Evolutionary conservation across 2,888 invertebrate species (phyloP).

Genomic region (Caenorhabditis wallacei): DNA sequence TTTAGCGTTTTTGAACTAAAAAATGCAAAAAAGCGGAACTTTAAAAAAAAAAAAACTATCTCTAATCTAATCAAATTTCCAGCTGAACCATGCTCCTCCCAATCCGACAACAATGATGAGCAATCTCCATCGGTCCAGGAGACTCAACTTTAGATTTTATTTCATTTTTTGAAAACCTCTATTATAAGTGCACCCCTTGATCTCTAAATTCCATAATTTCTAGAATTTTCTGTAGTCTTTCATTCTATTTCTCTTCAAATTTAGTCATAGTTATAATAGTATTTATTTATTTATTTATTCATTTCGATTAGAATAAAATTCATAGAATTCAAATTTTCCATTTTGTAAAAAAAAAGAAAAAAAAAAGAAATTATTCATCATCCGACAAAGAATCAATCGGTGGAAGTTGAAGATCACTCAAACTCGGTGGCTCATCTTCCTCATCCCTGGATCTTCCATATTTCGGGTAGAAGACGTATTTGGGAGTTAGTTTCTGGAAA

Average conservation of each 20-base stretch:
- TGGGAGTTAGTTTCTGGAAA: slow-evolving; percentile 54
- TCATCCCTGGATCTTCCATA: slow-evolving; percentile 52
- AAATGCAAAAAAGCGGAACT: no score
- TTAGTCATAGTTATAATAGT: no score
- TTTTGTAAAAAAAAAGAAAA: neutral
- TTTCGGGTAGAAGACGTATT: slow-evolving; percentile 63
- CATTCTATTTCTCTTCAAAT: no score
- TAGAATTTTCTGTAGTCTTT: no score
- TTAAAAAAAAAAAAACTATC: no score
- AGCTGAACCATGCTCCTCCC: slow-evolving; percentile 10
- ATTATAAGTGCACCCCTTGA: no score
- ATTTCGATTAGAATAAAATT: no score
- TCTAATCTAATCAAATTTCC: no score
- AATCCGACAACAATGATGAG: neutral
- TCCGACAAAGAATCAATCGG: slow-evolving; percentile 60
- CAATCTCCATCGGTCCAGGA: neutral
- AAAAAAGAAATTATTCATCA: slow-evolving; percentile 21
- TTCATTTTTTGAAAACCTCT: neutral
- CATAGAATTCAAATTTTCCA: neutral
- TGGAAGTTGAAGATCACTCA: slow-evolving; percentile 53
- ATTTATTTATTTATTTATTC: no score
- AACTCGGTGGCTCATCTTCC: slow-evolving; percentile 61
- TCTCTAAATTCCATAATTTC: no score
- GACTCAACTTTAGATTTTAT: neutral
- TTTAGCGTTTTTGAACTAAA: no score